Conservation (phyloP, 2,113 vertebrate genomes). For the Microtus montanus region DNA sequence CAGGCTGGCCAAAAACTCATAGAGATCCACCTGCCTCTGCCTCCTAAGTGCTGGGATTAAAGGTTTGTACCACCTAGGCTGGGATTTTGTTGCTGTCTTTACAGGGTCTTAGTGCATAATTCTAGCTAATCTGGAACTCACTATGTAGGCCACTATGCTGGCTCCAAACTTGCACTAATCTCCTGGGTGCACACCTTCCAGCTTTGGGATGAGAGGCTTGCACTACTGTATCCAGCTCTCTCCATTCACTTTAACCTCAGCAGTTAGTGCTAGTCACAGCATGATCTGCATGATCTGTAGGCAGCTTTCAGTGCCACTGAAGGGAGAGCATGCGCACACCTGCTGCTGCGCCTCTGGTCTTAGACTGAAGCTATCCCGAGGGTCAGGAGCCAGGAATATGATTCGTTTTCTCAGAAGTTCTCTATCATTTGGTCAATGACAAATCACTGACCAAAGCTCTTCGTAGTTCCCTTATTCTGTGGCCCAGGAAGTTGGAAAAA, state of each 20-base stretch:
- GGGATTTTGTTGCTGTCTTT: neutral
- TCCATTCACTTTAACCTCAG: neutral
- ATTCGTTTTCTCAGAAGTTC: constrained; percentile 64
- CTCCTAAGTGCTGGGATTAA: neutral
- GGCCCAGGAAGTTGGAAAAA: constrained; percentile 60
- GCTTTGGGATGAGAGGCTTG: neutral
- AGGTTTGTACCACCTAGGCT: too few species aligned
- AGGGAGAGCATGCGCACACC: neutral
- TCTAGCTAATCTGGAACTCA: neutral
- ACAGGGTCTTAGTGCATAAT: neutral
- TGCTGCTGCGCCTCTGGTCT: neutral
- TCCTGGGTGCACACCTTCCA: neutral
- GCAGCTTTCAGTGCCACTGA: neutral
- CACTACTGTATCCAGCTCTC: neutral
- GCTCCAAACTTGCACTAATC: neutral
- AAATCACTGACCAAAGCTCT: constrained; percentile 54
- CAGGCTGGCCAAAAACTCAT: neutral
- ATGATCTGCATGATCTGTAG: neutral
- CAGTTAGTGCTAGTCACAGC: neutral
- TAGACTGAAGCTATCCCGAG: constrained; percentile 65
- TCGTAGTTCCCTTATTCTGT: constrained; percentile 57
- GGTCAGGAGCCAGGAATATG: constrained; percentile 18
- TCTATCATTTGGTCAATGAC: constrained; percentile 65
- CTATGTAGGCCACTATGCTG: neutral
- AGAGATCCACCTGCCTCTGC: neutral